phyloP scores from a whole-genome alignment of 2,888 invertebrate species.

The Antitype chi region DNA sequence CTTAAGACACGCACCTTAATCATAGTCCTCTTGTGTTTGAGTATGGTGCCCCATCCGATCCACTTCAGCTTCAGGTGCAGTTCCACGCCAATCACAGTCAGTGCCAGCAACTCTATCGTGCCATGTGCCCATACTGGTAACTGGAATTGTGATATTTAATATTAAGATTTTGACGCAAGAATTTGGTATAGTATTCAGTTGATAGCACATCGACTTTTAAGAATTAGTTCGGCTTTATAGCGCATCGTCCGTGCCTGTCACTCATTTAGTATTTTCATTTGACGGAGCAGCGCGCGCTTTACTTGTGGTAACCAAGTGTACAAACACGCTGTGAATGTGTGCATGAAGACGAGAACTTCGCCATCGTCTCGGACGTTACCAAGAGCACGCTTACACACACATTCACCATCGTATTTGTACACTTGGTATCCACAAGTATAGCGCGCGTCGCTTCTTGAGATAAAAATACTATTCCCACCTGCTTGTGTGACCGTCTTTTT shows the following conservation, averaged over 20 bases:
- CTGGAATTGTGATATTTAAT: constrained; percentile 76
- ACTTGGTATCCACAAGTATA: too few species aligned
- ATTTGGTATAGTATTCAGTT: background rate
- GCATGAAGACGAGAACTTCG: too few species aligned
- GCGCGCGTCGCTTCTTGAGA: too few species aligned
- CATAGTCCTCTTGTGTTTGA: constrained; percentile 96
- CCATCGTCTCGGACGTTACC: too few species aligned
- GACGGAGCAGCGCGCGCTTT: too few species aligned
- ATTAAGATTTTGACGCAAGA: background rate
- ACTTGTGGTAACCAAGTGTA: too few species aligned
- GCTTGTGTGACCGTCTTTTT: background rate
- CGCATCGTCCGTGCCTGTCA: too few species aligned
- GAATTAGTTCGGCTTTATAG: background rate
- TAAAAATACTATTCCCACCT: too few species aligned
- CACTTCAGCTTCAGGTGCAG: constrained; percentile 95
- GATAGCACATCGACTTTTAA: background rate
- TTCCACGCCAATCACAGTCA: constrained; percentile 94
- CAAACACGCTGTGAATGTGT: too few species aligned
- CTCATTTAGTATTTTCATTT: too few species aligned
- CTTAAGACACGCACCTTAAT: constrained; percentile 92
- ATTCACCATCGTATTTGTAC: too few species aligned
- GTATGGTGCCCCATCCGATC: constrained; percentile 96
- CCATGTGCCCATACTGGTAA: constrained; percentile 95
- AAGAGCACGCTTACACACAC: too few species aligned
- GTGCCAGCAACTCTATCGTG: constrained; percentile 94